Base-by-base conservation (phyloP, 2,113 vertebrate species). In the Oenanthe oenanthe region DNA sequence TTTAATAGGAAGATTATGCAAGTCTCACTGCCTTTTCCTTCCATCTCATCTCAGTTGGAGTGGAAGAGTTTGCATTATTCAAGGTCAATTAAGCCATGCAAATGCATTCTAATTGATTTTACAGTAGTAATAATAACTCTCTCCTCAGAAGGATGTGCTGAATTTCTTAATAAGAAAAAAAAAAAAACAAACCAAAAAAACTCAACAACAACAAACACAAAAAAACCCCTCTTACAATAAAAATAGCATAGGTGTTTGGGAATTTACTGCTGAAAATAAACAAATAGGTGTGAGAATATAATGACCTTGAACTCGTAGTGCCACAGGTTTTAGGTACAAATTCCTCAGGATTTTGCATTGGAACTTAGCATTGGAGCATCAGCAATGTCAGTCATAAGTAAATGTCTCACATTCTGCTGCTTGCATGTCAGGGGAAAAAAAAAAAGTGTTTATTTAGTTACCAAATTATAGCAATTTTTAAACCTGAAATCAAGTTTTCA, bases 81-180 rank as follows among this genome's bases (percentile, higher is more conserved):
- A 96, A 95, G 82, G 91, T 89, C 81, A 93, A 89, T 96, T 96
- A 96, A 95, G 82, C 77, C 38, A 89, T 58, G 87, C 78, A 97
- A 96, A 96, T 93, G 91, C 58, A 93, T 91, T 93, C 76, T 85
- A 94, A 92, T 91, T 84, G 73, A 93, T 95, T 96, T 92, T 91
- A 89, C 83, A 94, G 85, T 51, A 77, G 65, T 61, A 91, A 88
- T 91, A 96, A 93, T 83, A 95, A 89, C 60, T 72, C 9, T 60
- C 21, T 77, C 12, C 40, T 83, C 34, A 76, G 25, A 76, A 85
- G 8, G 28, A 82, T 58, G 38, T 88, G 43, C 43, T 68, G 51
- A 73, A 73, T 79, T 87, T 81, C 32, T 42, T 12, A 12, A 88
- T 76, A 65, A 77, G 48, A 38, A 51, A 8, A 29, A 36, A 36